phyloP scores from a whole-genome alignment of 2,113 vertebrate species.

The Phrynocephalus versicolor region DNA sequence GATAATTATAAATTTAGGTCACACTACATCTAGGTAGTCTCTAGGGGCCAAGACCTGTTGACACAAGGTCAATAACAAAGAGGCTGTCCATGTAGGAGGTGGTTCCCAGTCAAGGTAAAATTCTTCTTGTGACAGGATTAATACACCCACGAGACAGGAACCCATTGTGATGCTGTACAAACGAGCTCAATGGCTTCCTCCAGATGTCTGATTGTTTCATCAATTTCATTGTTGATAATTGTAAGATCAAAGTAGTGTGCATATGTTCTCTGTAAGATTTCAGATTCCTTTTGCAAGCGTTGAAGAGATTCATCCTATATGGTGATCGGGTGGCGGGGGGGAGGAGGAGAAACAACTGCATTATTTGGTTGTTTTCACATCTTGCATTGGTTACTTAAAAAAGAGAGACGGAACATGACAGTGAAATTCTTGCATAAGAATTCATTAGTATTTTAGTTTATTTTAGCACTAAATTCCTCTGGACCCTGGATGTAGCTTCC shows the following conservation, averaged over 20 bases:
- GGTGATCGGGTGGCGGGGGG: conserved; percentile 16
- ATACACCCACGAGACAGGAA: conserved; percentile 98
- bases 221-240: conserved; percentile 99
- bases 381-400: conserved; percentile 12
- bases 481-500: background rate
- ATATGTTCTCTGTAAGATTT: conserved; percentile 98
- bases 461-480: too few relatives aligned
- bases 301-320: conserved; percentile 94
- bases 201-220: conserved; percentile 97
- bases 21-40: conserved; percentile 91
- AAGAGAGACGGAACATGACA: conserved; percentile 9
- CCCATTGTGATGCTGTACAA: conserved; percentile 96
- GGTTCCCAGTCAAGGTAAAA: conserved; percentile 75
- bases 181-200: conserved; percentile 97
- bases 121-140: conserved; percentile 73
- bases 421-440: conserved; percentile 11
- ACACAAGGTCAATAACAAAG: conserved; percentile 80
- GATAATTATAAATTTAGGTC: conserved; percentile 94
- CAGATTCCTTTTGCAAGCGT: conserved; percentile 97
- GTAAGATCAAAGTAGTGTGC: conserved; percentile 98
- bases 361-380: background rate
- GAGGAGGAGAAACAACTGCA: conserved; percentile 38
- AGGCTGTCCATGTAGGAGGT: conserved; percentile 80
- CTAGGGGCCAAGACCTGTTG: conserved; percentile 84
- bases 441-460: background rate